Evolutionary conservation across 1,140 invertebrate genomes (phyloP).

Genomic region (Brachionus plicatilis): DNA sequence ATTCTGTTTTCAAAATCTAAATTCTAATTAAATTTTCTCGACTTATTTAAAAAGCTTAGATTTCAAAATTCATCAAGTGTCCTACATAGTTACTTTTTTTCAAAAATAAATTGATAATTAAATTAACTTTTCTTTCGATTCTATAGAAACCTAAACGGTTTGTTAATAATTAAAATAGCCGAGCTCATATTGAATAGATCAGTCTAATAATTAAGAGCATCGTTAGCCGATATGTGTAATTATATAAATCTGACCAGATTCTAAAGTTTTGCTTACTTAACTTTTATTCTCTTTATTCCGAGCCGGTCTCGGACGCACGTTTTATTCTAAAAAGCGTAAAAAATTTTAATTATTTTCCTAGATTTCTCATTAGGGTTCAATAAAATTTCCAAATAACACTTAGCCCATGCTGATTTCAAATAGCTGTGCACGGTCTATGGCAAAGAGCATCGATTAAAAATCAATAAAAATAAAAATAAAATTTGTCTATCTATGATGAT

Average conservation of each 20-base stretch:
- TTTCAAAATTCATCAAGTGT: neutral
- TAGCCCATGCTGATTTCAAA: neutral
- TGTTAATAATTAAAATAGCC: neutral
- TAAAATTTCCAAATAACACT: neutral
- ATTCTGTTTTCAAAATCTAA: neutral
- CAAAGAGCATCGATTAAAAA: neutral
- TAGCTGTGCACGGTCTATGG: neutral
- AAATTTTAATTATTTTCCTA: neutral
- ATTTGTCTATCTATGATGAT: neutral
- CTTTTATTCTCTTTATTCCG: neutral
- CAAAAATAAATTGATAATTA: neutral
- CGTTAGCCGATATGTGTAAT: neutral
- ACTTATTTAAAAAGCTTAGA: neutral
- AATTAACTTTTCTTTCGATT: neutral
- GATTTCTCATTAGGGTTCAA: neutral
- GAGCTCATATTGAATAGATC: neutral
- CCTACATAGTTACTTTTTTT: neutral
- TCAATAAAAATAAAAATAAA: neutral
- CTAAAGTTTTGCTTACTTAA: neutral
- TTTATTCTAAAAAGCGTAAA: neutral
- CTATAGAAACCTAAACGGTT: neutral
- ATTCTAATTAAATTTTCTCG: neutral
- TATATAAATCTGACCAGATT: neutral
- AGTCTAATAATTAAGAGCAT: conserved; percentile 1
- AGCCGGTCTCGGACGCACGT: neutral